These are phyloP conservation scores for Daptonema setosum DNA, from an alignment of 2,888 invertebrate genomes.

Conservation along the genomic window DNA sequence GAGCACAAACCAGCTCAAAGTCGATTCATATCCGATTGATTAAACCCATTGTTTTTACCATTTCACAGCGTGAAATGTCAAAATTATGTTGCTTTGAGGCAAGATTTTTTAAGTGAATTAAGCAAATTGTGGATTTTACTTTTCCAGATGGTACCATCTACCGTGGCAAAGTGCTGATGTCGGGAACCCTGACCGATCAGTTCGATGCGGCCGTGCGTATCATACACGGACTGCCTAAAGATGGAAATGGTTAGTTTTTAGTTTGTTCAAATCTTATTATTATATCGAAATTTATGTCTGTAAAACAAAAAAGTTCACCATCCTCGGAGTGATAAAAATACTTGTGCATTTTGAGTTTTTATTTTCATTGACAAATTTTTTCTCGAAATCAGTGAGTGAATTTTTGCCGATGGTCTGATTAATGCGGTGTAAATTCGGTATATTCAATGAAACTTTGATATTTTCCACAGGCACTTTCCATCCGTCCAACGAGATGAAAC, in stretches of 20 bases:
- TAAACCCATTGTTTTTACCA: too few species aligned
- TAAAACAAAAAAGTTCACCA: not conserved
- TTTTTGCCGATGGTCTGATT: too few species aligned
- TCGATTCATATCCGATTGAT: too few species aligned
- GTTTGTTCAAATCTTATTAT: not conserved
- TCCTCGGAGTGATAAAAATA: not conserved
- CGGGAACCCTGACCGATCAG: constrained; percentile 6
- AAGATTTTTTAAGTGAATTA: too few species aligned
- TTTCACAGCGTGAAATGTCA: too few species aligned
- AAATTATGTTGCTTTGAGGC: too few species aligned
- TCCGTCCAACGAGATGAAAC: constrained; percentile 74
- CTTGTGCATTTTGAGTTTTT: not conserved
- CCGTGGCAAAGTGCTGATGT: too few species aligned
- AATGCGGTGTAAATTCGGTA: not conserved
- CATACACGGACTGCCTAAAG: constrained; percentile 14
- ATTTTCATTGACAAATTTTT: too few species aligned
- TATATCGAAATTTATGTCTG: not conserved
- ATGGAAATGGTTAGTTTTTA: constrained; percentile 9
- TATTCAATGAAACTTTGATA: not conserved
- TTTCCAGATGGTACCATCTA: too few species aligned
- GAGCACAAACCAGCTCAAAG: too few species aligned
- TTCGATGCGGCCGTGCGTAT: constrained; percentile 12
- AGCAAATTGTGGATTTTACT: too few species aligned
- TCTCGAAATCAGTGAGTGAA: too few species aligned
- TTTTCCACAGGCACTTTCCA: constrained; percentile 62